phyloP scores from a whole-genome alignment of 2,888 invertebrate species.

The Acleris laterana region DNA sequence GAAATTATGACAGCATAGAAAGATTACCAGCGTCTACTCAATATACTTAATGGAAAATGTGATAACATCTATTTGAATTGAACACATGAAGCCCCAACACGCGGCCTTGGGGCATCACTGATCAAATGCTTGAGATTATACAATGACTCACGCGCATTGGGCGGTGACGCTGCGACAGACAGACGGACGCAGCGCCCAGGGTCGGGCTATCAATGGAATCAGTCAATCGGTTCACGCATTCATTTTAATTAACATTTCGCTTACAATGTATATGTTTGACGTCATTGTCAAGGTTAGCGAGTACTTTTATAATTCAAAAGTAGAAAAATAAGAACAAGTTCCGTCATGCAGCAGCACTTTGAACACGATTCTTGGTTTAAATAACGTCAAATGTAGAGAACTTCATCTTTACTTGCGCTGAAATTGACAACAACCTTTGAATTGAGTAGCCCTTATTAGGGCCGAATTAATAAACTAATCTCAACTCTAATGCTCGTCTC shows the following conservation, averaged over 20 bases:
- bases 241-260: not conserved
- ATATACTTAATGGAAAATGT: not conserved
- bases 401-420: no score
- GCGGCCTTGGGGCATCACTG: slow-evolving; percentile 15
- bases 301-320: no score
- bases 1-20: slow-evolving; percentile 1
- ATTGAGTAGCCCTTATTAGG: no score
- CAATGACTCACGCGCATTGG: slow-evolving; percentile 19
- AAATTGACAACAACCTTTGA: no score
- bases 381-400: no score
- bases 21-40: slow-evolving; percentile 4
- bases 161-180: not conserved
- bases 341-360: no score
- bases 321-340: no score
- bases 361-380: no score
- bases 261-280: no score
- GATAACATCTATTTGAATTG: not conserved
- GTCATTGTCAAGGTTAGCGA: no score
- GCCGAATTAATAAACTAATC: no score
- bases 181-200: slow-evolving; percentile 27
- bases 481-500: no score
- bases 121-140: slow-evolving; percentile 7
- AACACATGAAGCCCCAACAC: not conserved
- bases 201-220: slow-evolving; percentile 16
- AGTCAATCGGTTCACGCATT: slow-evolving; percentile 23